Base-by-base conservation (phyloP, 2,888 invertebrate species). In the Caenorhabditis becei region DNA sequence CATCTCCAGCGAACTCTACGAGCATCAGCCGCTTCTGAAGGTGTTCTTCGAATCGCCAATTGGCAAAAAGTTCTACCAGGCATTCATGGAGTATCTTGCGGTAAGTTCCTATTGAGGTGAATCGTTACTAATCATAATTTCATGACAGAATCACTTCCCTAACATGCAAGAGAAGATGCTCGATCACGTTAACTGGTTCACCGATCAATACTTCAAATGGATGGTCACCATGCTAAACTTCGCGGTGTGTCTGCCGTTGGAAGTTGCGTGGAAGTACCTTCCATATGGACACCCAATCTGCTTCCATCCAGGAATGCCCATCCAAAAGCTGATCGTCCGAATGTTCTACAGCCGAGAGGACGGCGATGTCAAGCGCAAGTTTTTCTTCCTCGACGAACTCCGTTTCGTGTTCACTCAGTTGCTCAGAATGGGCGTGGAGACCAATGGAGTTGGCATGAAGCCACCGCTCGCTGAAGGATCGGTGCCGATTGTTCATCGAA, bases 381-480 rank as follows among this genome's bases (percentile, higher is more conserved):
- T 65, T 20, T 32, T 72, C 5, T 72, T 72, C 26, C 20, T 72
- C 32, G 56, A 72, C 44, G 72, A 72, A 35, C n/a, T 56, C 18
- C 72, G 63, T 2, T 47, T 63, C 10, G 26, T 72, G 5, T 4
- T 72, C 11, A 4, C 23, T 10, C 54, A 65, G 18, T 32, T 72
- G 56, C 23, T 11, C 20, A 3, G 8, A 10, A 20, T 23, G 28
- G 23, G 35, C 20, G 49, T 18, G 51, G 24, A 8, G 26, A 35
- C 4, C 8, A 7, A 23, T 2, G 53, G 26, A 24, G 26, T 26
- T 26, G n/a, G 2, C 16, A 3, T 53, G 18, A 26, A 5, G 24
- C 53, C 26, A 24, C 53, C 5, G 24, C 3, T 8, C 53, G 20
- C 4, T 4, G 49, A 49, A 1, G 18, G 20, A 20, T 20, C 49